Base-by-base conservation (phyloP, 2,113 vertebrate species). In the Mirounga angustirostris region DNA sequence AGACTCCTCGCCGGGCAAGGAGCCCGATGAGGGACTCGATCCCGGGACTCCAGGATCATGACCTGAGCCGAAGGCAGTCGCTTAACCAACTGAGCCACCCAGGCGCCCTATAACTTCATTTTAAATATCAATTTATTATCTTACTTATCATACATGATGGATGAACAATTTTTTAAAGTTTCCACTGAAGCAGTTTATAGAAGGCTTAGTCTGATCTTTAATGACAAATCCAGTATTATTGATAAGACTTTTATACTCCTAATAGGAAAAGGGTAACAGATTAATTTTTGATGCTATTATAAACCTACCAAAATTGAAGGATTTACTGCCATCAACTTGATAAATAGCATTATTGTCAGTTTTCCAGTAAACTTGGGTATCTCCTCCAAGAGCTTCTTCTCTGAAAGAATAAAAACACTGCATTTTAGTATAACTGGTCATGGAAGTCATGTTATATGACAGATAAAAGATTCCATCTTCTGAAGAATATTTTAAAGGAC, bases 291-390 rank as follows among this genome's bases (percentile, higher is more conserved):
- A 92, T 63, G 19, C 33, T 71, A 40, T 71, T 40, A 59, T 19
- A 94, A 88, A 19, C 98, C 98, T 99, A 99, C 99, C 99, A 58
- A 99, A 99, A 96, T 40, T 99, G 96, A 99, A 99, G 16, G 98
- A 98, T 97, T 99, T 99, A 63, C 98, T 98, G 4, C 99, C 99
- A 96, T 99, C 99, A 10, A 99, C 89, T 92, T 99, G 99, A 12
- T 99, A 98, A 89, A 99, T 94, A 0, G 98, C 98, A 76, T 99
- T 99, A 26, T 97, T 97, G 46, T 99, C 99, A 12, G 99, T 98
- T 98, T 98, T 99, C 99, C 99, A 99, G 54, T 98, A 98, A 28
- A 99, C 8, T 0, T 98, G 97, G 0, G 95, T 97, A 6, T 98
- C 98, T 50, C 99, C 98, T 21, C 97, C 98, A 19, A 91, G 95